Conservation (phyloP, 2,888 invertebrate species). For the Mystacides longicornis region DNA sequence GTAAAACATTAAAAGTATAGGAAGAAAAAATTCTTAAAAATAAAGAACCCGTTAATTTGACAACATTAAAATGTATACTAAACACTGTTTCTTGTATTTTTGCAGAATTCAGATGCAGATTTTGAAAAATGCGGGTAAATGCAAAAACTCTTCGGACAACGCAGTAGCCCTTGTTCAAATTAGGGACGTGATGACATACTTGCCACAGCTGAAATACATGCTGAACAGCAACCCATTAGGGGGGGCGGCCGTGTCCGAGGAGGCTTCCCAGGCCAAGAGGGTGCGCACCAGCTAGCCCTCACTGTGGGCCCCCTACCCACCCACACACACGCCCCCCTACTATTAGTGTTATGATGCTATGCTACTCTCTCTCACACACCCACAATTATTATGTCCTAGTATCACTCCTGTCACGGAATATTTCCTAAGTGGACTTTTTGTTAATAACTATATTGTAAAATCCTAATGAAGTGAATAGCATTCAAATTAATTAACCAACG, state of each 20-base stretch:
- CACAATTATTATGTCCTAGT: not conserved
- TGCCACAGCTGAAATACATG: constrained; percentile 86
- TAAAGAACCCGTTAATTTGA: no score
- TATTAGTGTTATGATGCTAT: not conserved
- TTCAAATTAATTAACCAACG: no score
- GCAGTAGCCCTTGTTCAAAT: constrained; percentile 74
- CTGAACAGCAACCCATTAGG: constrained; percentile 37
- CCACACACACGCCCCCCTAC: not conserved
- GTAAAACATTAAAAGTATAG: no score
- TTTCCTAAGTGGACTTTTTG: no score
- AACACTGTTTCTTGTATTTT: not conserved
- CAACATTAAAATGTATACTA: no score
- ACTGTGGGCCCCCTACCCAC: constrained; percentile 19
- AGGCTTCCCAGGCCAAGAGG: constrained; percentile 33
- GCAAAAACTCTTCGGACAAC: constrained; percentile 58
- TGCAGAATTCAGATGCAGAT: constrained; percentile 66
- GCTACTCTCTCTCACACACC: not conserved
- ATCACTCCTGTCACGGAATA: no score
- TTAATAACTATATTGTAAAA: no score
- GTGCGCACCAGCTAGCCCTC: constrained; percentile 38
- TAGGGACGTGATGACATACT: constrained; percentile 73
- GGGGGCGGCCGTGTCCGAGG: constrained; percentile 30
- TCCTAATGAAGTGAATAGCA: no score
- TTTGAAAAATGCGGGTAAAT: constrained; percentile 68
- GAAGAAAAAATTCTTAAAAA: no score